Base-by-base conservation (phyloP, 2,797 vertebrate genomes). In the Aselliscus stoliczkanus region DNA sequence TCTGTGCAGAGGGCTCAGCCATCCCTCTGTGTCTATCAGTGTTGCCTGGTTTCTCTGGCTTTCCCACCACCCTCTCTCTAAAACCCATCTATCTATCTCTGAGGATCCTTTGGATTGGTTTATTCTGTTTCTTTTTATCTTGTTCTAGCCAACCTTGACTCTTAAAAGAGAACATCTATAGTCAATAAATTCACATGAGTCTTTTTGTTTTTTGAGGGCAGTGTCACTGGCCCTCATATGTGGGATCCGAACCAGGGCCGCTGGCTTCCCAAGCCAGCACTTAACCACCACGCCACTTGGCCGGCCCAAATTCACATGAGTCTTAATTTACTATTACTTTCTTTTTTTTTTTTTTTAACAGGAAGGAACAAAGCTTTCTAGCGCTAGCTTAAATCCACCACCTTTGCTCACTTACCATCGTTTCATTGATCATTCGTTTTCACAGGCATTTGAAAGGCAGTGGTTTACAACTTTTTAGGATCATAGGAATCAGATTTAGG, bases 1-100 rank as follows among this genome's bases (percentile, higher is more conserved):
- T 21, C 39, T 70, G 8, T 3, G 3, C 11, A 6, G 11, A 2
- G n/a, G 21, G 7, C 8, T 2, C 10, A 20, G 27, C 8, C 17
- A 14, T 5, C 2, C 12, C 20, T 4, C 7, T 0, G 0, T 56
- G 1, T 44, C 13, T 39, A 12, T 4, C 18, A 3, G 20, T 0
- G 6, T 27, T 27, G 1, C 31, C 50, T 50, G 21, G 18, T 18
- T 79, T 56, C 7, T 25, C 12, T 75, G 65, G 17, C 15, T 60
- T 6, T 73, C 27, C 25, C 2, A 21, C 25, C 4, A 29, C 15
- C 27, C 6, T 70, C 2, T 67, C 47, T 72, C 15, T 54, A 29
- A 2, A 73, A 58, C 4, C 10, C 6, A 27, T 18, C 5, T 58
- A 44, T 39, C 0, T 27, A 15, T 44, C 23, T 17, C 4, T 12